Evolutionary conservation across 2,888 invertebrate genomes (phyloP), one percentile per base, ranked within the genome.

Genomic region (Lutraria lutraria): DNA sequence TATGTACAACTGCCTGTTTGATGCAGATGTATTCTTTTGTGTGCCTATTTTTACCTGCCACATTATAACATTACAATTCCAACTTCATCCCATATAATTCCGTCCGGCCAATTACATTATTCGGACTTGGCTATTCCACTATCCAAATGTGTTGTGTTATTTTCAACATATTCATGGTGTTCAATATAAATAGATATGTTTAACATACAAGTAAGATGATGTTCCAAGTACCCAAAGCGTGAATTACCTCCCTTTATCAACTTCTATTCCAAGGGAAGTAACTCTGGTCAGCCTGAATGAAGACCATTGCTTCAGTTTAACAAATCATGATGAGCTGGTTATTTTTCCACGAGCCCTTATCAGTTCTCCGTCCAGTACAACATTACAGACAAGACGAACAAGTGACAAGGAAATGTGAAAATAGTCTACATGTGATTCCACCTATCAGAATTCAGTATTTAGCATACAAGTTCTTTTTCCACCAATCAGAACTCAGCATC

Each of bases 301-400:
- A 43, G 43, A 43, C 43, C 43, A 43, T 43, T 43, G 43, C 43
- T 43, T 43, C 43, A 4, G 60, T n/a, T n/a, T 19, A n/a, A 8
- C 60, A 68, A 13, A 63, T 63, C 25, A 6, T 25, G 63, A 25
- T 68, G 12, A 79, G 89, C 53, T 76, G 90, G 68, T 54, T 84
- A 60, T 83, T 86, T 88, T 88, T 88, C 76, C 95, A 95, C 95
- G 95, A 94, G 95, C 95, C 96, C 96, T 96, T 96, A 96, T 96
- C 96, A 96, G 96, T 96, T 96, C 96, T 96, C 96, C 96, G 96
- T 96, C 96, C 96, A 96, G 96, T 96, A 89, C 94, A 92, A 86
- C 82, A 85, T 72, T 87, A 91, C 93, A 95, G 95, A 96, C 96
- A 92, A 93, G 95, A 94, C 95, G 95, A 93, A 94, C 90, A 94